phyloP scores from a whole-genome alignment of 2,888 invertebrate species.

The Leucophenga maculata region DNA sequence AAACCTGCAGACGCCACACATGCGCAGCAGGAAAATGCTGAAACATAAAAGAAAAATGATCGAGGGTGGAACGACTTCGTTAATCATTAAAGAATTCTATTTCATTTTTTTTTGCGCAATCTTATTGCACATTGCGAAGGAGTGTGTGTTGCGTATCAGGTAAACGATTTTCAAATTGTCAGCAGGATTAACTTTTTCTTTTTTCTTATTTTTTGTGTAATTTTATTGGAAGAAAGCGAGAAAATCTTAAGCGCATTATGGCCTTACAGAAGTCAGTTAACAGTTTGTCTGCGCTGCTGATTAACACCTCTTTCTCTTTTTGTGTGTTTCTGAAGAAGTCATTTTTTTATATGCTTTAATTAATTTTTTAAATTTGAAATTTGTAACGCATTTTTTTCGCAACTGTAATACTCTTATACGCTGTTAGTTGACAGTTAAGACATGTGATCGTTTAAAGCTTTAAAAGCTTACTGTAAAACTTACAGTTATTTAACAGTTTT shows the following conservation, averaged over 20 bases:
- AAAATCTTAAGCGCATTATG: slow-evolving; percentile 18
- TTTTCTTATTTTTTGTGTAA: slow-evolving; percentile 3
- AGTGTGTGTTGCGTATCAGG: not conserved
- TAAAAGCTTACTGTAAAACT: not conserved
- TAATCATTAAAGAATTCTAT: no score
- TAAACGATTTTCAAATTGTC: slow-evolving; percentile 9
- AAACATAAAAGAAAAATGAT: no score
- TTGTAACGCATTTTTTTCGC: not conserved
- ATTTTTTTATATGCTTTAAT: not conserved
- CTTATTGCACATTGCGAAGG: not conserved
- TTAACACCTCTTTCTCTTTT: not conserved
- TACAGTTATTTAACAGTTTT: not conserved
- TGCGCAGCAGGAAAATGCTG: not conserved
- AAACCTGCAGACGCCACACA: slow-evolving; percentile 11
- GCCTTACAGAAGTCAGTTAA: not conserved
- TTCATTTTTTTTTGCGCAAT: slow-evolving; percentile 9
- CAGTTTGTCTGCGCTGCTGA: not conserved
- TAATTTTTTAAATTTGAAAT: not conserved
- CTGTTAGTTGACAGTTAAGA: not conserved
- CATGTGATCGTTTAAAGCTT: not conserved
- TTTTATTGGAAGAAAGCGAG: slow-evolving; percentile 32
- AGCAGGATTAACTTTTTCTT: slow-evolving; percentile 26
- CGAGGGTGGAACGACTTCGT: no score
- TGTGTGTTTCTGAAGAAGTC: not conserved
- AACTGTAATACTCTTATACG: not conserved